Percentiles rank a stretch among this genome's conserved stretches.
Evolutionary conservation across 2,888 invertebrate species (phyloP).

Genomic region (Gonocerus acuteangulatus): DNA sequence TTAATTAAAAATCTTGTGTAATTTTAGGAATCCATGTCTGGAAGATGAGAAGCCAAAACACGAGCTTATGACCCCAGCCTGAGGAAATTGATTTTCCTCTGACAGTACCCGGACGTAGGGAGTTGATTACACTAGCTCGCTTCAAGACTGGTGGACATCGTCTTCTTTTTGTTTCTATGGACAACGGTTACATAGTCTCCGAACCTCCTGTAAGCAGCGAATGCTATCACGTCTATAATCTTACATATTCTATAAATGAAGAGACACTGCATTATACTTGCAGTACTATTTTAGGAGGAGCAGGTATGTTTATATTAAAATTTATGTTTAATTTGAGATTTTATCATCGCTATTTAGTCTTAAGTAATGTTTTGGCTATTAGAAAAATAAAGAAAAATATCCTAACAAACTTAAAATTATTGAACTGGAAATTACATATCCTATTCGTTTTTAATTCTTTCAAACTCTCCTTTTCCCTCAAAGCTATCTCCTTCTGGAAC

Average conservation of each 20-base stretch:
- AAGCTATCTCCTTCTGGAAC: too few species aligned
- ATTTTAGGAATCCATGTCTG: conserved; percentile 28
- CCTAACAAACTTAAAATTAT: too few species aligned
- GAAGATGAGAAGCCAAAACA: conserved; percentile 22
- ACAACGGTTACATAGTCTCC: conserved; percentile 58
- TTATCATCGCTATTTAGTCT: neutral
- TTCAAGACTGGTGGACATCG: conserved; percentile 42
- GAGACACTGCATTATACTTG: conserved; percentile 46
- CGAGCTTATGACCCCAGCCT: conserved; percentile 17
- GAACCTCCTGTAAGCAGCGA: conserved; percentile 54
- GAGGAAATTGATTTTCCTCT: conserved; percentile 31
- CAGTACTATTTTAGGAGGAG: neutral
- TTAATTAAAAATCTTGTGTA: too few species aligned
- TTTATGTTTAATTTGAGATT: neutral
- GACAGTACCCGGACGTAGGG: conserved; percentile 24
- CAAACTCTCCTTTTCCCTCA: too few species aligned
- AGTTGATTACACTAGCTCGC: conserved; percentile 29
- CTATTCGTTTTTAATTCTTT: too few species aligned
- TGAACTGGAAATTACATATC: too few species aligned
- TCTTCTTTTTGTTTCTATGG: conserved; percentile 62
- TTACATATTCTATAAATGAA: conserved; percentile 48
- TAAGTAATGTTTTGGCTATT: neutral
- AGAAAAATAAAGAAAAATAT: too few species aligned
- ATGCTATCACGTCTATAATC: conserved; percentile 52
- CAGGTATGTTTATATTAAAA: neutral